Percentiles rank a stretch among this genome's conserved stretches.
These are phyloP conservation scores for Pristionchus mayeri DNA, from an alignment of 2,888 invertebrate genomes.

Conservation along the genomic window DNA sequence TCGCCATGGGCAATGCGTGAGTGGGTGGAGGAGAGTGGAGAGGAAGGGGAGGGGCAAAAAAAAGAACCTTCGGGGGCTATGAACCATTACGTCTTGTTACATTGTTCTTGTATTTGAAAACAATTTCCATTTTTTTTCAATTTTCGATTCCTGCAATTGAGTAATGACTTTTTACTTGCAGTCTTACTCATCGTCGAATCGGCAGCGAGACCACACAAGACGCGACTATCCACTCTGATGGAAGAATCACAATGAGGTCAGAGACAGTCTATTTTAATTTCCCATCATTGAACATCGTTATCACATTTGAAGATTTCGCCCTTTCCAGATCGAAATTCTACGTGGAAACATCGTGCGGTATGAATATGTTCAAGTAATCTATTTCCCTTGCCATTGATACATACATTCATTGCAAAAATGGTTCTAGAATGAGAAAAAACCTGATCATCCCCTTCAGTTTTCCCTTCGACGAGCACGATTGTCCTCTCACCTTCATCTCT, in stretches of 20 bases:
- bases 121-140: neutral
- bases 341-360: conserved; percentile 23
- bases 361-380: neutral
- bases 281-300: neutral
- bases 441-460: conserved; percentile 6
- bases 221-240: conserved; percentile 8
- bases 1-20: conserved; percentile 8
- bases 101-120: too few species aligned
- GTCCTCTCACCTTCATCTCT: conserved; percentile 18
- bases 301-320: neutral
- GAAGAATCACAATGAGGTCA: conserved; percentile 23
- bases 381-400: too few species aligned
- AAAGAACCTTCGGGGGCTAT: too few species aligned
- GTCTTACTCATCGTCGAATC: neutral
- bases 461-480: conserved; percentile 32
- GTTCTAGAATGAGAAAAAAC: neutral
- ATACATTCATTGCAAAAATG: neutral
- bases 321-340: conserved; percentile 12
- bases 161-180: neutral
- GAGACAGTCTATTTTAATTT: neutral
- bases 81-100: too few species aligned
- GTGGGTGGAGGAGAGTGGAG: too few species aligned
- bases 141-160: neutral
- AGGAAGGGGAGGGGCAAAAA: too few species aligned
- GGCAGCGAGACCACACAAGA: conserved; percentile 22